Evolutionary conservation across 2,113 vertebrate species (phyloP), one percentile per base, ranked within the genome.

Genomic region (Equus przewalskii): DNA sequence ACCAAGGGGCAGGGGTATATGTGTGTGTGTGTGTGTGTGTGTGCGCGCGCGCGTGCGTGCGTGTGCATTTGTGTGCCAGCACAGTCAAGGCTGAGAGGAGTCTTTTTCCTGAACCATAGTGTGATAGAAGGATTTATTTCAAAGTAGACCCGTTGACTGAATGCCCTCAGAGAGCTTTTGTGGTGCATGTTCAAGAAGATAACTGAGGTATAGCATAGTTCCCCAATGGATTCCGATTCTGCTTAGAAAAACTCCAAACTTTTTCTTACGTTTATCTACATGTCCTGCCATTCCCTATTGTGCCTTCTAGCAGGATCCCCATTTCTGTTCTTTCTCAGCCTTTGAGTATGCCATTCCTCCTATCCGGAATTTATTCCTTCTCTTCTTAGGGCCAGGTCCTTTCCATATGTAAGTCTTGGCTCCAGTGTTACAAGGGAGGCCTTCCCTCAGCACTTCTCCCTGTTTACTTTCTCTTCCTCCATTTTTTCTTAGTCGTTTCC

Each of bases 11-110:
- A 9, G 46, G 33, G 19, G 22, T 72, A 41, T 26, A 18, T 28
- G 64, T 79, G 73, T 51, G 64, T 46, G 81, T 41, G 4, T 58
- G 18, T 62, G 70, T 60, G 36, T 62, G 41, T 30, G 21, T 14
- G 7, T 2, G 2, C 11, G 22, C 1, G 22, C 9, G 30, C 0
- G 15, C 7, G 18, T 18, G 51, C 4, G 0, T 1, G 0, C 14
- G 4, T 0, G 4, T 28, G 5, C 26, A 1, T 22, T 24, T 15
- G 10, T 24, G 9, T 9, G 7, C n/a, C 7, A 10, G 28, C 58
- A 30, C 3, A 7, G 65, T 81, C 49, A 19, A 82, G 72, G 30
- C 65, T 19, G 13, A 93, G 67, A 84, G 73, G 11, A 44, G 3
- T 78, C 73, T 65, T 54, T 15, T 88, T 62, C 30, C 72, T 51